Conservation (phyloP, 2,797 vertebrate species). For the Cossypha niveicapilla region DNA sequence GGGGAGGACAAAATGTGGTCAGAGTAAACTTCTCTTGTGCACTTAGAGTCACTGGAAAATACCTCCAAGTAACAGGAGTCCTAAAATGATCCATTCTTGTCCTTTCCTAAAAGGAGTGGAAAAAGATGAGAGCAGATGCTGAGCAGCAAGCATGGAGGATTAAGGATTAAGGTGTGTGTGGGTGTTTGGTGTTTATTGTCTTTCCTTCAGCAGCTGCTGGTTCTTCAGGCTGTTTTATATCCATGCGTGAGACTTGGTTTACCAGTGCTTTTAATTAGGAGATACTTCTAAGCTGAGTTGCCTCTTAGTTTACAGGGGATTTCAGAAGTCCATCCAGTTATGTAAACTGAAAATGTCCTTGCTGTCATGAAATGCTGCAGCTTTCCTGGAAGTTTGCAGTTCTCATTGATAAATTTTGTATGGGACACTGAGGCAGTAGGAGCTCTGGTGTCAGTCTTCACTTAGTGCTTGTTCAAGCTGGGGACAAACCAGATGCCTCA, state of each 20-base stretch:
- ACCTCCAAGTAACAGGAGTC: background rate
- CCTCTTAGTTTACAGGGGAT: constrained; percentile 20
- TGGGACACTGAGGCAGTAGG: background rate
- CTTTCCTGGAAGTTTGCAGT: background rate
- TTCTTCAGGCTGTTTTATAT: background rate
- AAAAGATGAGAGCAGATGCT: background rate
- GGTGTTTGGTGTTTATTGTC: background rate
- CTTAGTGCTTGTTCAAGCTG: background rate
- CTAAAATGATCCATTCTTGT: background rate
- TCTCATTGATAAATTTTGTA: background rate
- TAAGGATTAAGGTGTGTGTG: background rate
- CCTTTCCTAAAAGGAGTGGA: background rate
- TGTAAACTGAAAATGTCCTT: constrained; percentile 19
- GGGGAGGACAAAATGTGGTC: background rate
- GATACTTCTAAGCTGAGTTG: constrained; percentile 29
- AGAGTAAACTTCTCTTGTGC: background rate
- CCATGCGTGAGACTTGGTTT: background rate
- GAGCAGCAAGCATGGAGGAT: background rate
- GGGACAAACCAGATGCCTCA: background rate
- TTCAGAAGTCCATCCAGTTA: constrained; percentile 19
- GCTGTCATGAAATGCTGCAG: background rate
- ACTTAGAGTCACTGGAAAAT: background rate
- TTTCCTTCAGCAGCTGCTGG: constrained; percentile 30
- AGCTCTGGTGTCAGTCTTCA: background rate
- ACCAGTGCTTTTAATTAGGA: constrained; percentile 32